phyloP scores from a whole-genome alignment of 1,140 invertebrate species.

The Dreissena rostriformis region DNA sequence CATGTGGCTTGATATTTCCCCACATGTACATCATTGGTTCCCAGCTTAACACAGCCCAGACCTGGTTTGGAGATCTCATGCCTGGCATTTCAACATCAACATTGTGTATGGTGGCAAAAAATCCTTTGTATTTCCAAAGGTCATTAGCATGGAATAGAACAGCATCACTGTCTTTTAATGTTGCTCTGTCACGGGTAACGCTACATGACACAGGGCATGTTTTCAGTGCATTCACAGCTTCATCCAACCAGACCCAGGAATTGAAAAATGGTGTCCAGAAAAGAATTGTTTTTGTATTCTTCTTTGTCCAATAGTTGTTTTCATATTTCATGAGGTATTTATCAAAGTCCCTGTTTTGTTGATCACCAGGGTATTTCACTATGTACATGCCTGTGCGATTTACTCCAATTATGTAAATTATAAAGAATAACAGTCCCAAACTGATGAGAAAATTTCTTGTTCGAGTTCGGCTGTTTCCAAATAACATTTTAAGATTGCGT shows the following conservation, averaged over 20 bases:
- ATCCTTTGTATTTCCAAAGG: slow-evolving; percentile 34
- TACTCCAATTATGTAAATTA: no score
- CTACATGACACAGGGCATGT: slow-evolving; percentile 23
- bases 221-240: slow-evolving; percentile 14
- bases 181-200: slow-evolving; percentile 28
- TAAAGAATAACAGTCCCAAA: no score
- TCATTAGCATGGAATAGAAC: slow-evolving; percentile 51
- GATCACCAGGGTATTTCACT: slow-evolving; percentile 22
- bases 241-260: slow-evolving; percentile 28
- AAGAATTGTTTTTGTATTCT: slow-evolving; percentile 26
- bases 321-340: slow-evolving; percentile 48
- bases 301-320: slow-evolving; percentile 25
- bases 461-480: no score
- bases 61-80: slow-evolving; percentile 28
- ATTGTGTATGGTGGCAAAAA: slow-evolving; percentile 29
- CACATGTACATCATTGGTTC: slow-evolving; percentile 52
- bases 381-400: no score
- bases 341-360: slow-evolving; percentile 35
- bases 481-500: no score
- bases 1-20: slow-evolving; percentile 42
- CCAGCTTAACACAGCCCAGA: slow-evolving; percentile 40
- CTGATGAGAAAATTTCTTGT: no score
- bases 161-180: slow-evolving; percentile 29
- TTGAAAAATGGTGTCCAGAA: slow-evolving; percentile 51
- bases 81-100: slow-evolving; percentile 25